Evolutionary conservation across 1,140 invertebrate genomes (phyloP).

Genomic region (Zeugodacus cucurbitae): DNA sequence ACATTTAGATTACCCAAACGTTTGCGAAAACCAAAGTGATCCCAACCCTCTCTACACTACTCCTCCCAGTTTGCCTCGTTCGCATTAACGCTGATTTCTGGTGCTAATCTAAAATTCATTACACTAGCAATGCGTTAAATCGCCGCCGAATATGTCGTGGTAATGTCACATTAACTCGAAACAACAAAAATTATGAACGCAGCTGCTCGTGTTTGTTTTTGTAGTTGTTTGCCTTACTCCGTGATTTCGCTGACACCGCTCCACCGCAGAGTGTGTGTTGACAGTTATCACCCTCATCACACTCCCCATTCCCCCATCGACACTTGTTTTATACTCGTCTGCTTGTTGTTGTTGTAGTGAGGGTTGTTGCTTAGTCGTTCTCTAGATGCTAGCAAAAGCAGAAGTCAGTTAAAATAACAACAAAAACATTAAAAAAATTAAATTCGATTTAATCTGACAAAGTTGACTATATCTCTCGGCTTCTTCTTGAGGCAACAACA

Average conservation of each 20-base stretch:
- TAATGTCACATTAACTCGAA: neutral
- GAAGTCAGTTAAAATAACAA: neutral
- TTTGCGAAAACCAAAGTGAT: neutral
- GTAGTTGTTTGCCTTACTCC: neutral
- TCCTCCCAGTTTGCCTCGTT: neutral
- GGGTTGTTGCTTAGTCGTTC: neutral
- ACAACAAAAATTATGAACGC: too few species aligned
- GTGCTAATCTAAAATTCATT: slow-evolving; percentile 37
- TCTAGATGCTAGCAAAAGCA: neutral
- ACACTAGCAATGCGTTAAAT: slow-evolving; percentile 28
- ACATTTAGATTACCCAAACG: neutral
- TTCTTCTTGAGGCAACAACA: neutral
- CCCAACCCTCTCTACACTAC: neutral
- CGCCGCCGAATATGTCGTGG: neutral
- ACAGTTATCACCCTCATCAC: neutral
- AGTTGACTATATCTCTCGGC: neutral
- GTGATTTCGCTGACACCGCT: neutral
- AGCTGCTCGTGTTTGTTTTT: neutral
- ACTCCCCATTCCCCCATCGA: neutral
- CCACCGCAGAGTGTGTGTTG: neutral
- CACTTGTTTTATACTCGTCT: neutral
- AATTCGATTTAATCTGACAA: slow-evolving; percentile 34
- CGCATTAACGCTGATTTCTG: slow-evolving; percentile 20
- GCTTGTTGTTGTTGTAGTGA: neutral
- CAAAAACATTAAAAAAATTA: neutral